These are phyloP conservation scores for Pardalotus punctatus DNA, from an alignment of 2,113 vertebrate species.

Conservation along the genomic window DNA sequence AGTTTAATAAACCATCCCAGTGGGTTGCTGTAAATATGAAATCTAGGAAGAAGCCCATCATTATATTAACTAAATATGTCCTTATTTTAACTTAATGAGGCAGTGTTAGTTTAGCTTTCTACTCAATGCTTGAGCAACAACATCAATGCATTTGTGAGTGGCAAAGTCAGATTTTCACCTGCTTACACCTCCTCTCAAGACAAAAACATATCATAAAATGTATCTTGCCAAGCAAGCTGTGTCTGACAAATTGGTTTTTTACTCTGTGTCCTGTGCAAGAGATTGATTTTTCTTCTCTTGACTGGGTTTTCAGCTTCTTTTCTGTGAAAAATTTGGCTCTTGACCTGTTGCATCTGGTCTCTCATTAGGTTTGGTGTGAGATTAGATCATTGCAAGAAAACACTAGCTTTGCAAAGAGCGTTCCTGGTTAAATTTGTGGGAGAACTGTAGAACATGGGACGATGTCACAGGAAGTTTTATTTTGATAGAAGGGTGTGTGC, in stretches of 20 bases:
- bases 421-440: neutral
- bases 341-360: neutral
- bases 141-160: neutral
- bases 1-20: neutral
- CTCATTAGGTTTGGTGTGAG: neutral
- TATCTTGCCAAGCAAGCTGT: neutral
- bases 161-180: neutral
- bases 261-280: neutral
- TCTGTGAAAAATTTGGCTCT: neutral
- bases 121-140: neutral
- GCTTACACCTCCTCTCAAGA: neutral
- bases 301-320: neutral
- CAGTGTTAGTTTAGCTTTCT: neutral
- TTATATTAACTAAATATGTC: neutral
- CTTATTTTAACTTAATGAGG: neutral
- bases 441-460: neutral
- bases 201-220: neutral
- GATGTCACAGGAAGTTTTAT: neutral
- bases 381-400: neutral
- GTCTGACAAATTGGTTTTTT: neutral
- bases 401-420: neutral
- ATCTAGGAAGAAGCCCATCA: neutral
- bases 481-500: neutral
- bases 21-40: slow-evolving; percentile 6
- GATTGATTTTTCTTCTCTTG: neutral